These are phyloP conservation scores for Sinocyclocheilus anshuiensis DNA, from an alignment of 2,113 vertebrate genomes.

Conservation along the genomic window DNA sequence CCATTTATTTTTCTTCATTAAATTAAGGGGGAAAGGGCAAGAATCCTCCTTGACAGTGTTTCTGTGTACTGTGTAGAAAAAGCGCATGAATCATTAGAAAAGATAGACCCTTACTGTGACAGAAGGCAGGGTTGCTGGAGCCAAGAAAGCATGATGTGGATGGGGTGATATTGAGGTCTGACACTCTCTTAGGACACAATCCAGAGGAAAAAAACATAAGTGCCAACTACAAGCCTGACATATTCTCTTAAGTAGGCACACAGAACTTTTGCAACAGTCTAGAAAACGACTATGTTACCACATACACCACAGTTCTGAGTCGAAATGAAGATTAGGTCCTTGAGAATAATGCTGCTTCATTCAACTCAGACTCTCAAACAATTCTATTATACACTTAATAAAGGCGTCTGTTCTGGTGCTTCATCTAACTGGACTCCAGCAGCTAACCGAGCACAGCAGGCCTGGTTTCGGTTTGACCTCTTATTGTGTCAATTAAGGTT, in stretches of 20 bases:
- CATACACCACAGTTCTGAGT: neutral
- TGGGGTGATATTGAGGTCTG: slow-evolving; percentile 32
- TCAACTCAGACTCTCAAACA: neutral
- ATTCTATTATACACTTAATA: slow-evolving; percentile 13
- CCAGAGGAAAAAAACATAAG: neutral
- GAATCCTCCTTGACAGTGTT: slow-evolving; percentile 54
- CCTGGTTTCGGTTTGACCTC: slow-evolving; percentile 43
- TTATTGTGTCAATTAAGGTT: slow-evolving; percentile 29
- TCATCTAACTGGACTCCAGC: neutral
- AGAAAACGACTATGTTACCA: neutral
- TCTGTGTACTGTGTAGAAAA: slow-evolving; percentile 51
- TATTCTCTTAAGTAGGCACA: neutral
- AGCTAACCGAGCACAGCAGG: neutral
- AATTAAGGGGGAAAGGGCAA: slow-evolving; percentile 51
- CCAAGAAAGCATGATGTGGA: neutral
- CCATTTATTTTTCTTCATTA: slow-evolving; percentile 48
- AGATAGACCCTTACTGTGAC: slow-evolving; percentile 36
- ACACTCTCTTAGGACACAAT: slow-evolving; percentile 7
- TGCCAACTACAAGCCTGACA: neutral
- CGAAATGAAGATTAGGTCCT: slow-evolving; percentile 26
- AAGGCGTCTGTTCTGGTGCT: slow-evolving; percentile 10
- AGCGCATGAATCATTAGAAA: slow-evolving; percentile 37
- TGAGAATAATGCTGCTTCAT: slow-evolving; percentile 10
- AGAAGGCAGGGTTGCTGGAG: slow-evolving; percentile 46
- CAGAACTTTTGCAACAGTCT: neutral